phyloP scores from a whole-genome alignment of 2,888 invertebrate genomes.

The Neoscelio sp. region DNA sequence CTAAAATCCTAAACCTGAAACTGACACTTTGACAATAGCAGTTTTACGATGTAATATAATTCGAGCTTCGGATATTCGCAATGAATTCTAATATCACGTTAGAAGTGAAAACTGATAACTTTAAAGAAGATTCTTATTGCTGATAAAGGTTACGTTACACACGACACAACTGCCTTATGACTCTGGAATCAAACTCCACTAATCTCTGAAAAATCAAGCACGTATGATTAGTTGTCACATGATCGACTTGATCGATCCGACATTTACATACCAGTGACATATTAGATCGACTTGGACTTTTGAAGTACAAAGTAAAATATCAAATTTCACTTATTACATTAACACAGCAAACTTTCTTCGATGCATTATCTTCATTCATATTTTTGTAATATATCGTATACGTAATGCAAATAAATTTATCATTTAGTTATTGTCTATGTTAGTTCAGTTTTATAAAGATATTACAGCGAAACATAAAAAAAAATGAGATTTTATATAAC shows the following conservation, averaged over 20 bases:
- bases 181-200: slow-evolving; percentile 45
- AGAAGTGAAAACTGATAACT: slow-evolving; percentile 46
- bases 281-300: neutral
- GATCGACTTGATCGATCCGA: slow-evolving; percentile 38
- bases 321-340: slow-evolving; percentile 29
- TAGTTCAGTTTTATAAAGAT: no score
- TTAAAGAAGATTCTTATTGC: slow-evolving; percentile 35
- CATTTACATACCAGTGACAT: slow-evolving; percentile 6
- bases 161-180: slow-evolving; percentile 53
- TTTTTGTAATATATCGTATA: no score
- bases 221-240: slow-evolving; percentile 32
- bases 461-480: no score
- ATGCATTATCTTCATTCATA: neutral
- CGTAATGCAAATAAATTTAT: no score
- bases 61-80: slow-evolving; percentile 14
- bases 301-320: slow-evolving; percentile 42
- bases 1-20: slow-evolving; percentile 7
- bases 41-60: slow-evolving; percentile 48
- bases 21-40: slow-evolving; percentile 26
- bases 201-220: slow-evolving; percentile 43
- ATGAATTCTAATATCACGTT: slow-evolving; percentile 34
- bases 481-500: no score
- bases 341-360: slow-evolving; percentile 4
- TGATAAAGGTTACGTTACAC: slow-evolving; percentile 50
- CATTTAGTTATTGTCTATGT: no score